These are phyloP conservation scores for Hirtodrosophila trivittata DNA, from an alignment of 2,888 invertebrate species.

Conservation along the genomic window DNA sequence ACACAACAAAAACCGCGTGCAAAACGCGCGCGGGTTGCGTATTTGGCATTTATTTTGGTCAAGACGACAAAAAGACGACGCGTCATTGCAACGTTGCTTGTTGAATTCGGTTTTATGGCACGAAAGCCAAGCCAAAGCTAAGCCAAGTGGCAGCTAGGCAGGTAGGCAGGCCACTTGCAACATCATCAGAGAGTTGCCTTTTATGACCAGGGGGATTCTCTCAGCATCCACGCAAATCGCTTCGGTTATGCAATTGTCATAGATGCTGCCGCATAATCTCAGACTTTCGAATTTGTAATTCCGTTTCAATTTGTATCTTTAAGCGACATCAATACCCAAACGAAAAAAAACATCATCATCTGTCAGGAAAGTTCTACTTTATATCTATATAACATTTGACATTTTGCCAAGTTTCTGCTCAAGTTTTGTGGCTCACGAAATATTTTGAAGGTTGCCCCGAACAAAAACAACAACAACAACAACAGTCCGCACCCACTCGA, in stretches of 20 bases:
- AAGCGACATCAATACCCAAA: conserved; percentile 10
- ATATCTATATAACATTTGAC: conserved; percentile 57
- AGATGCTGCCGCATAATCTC: conserved; percentile 14
- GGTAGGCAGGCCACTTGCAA: conserved; percentile 25
- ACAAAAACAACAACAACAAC: conserved; percentile 32
- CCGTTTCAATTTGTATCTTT: no score
- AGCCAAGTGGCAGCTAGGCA: neutral
- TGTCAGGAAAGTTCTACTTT: conserved; percentile 64
- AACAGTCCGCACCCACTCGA: conserved; percentile 45
- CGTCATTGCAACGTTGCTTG: conserved; percentile 10
- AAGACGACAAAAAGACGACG: conserved; percentile 44
- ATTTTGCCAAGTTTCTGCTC: conserved; percentile 39
- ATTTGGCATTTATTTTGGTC: conserved; percentile 58
- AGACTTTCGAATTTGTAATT: conserved; percentile 21
- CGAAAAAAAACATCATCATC: conserved; percentile 11
- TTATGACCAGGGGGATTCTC: neutral
- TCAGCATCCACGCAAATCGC: conserved; percentile 12
- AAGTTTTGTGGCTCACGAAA: conserved; percentile 39
- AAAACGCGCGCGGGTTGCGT: conserved; percentile 35
- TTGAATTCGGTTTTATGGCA: conserved; percentile 26
- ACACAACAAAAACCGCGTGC: conserved; percentile 34
- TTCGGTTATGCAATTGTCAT: conserved; percentile 27
- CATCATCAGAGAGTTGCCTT: conserved; percentile 11
- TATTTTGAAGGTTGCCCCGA: conserved; percentile 67
- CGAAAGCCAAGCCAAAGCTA: neutral